Evolutionary conservation across 2,113 vertebrate genomes (phyloP), one percentile per base, ranked within the genome.

Genomic region (Hipposideros armiger): DNA sequence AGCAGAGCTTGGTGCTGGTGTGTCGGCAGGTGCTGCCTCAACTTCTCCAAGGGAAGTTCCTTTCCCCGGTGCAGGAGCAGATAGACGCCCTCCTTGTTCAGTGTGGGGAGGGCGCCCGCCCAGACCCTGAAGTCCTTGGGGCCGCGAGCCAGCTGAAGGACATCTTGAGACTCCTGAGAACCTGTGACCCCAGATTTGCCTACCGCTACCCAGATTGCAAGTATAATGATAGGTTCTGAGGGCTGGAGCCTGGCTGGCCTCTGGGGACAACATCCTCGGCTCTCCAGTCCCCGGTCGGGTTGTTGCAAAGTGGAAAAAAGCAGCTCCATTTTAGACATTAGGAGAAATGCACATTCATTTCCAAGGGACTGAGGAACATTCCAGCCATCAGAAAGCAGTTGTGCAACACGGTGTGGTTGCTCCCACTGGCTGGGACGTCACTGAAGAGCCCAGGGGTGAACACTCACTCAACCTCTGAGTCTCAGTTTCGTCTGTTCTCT

Each of bases 161-260:
- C 84, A 97, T 98, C 93, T 96, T 99, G 95, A 98, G 97, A 40
- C 98, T 98, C 0, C 96, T 99, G 91, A 98, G 98, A 58, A 98
- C 98, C 72, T 99, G 99, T 4, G 98, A 98, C 74, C 97, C 97
- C 7, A 98, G 97, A 80, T 99, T 99, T 87, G 98, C 98, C 80
- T 99, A 99, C 97, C 99, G 99, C 96, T 99, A 99, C 95, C 99
- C 99, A 4, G 99, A 99, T 97, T 99, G 99, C 98, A 99, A 98
- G 93, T 99, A 99, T 88, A 98, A 97, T 2, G 98, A 98, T 77
- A 98, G 98, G 56, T 98, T 96, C 7, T 98, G 95, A 70, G 0
- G 24, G 47, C 40, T 81, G 4, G 26, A 58, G 36, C 15, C 81
- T 69, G 11, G 52, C 40, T 28, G 28, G 73, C 20, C 54, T 20